These are phyloP conservation scores for Pristionchus pacificus DNA, from an alignment of 1,140 invertebrate species.

Conservation along the genomic window DNA sequence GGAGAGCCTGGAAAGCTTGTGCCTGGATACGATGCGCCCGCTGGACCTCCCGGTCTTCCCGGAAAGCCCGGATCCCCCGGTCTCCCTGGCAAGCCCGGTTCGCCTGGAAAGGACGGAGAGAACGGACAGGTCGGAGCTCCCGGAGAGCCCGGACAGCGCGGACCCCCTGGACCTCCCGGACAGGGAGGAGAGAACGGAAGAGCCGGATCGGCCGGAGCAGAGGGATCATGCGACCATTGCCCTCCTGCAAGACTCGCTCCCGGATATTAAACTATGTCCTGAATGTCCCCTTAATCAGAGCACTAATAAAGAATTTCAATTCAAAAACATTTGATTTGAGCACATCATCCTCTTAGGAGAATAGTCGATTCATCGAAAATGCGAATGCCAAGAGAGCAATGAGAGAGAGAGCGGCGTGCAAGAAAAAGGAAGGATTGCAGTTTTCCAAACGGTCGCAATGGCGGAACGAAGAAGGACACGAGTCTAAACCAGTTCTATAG, in stretches of 20 bases:
- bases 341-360: too few relatives aligned
- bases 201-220: slow-evolving; percentile 39
- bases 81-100: slow-evolving; percentile 35
- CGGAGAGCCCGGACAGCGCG: slow-evolving; percentile 42
- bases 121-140: slow-evolving; percentile 38
- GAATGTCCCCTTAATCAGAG: too few relatives aligned
- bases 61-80: slow-evolving; percentile 38
- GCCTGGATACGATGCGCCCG: slow-evolving; percentile 45
- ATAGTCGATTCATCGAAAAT: too few relatives aligned
- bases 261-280: slow-evolving; percentile 48
- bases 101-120: slow-evolving; percentile 44
- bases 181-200: slow-evolving; percentile 40
- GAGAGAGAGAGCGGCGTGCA: too few relatives aligned
- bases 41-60: slow-evolving; percentile 39
- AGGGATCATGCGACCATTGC: slow-evolving; percentile 53
- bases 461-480: too few relatives aligned
- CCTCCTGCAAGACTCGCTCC: slow-evolving; percentile 53
- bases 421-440: too few relatives aligned
- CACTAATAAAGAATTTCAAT: too few relatives aligned
- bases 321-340: too few relatives aligned
- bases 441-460: too few relatives aligned
- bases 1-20: slow-evolving; percentile 52
- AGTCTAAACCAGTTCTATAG: too few relatives aligned
- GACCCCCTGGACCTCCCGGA: slow-evolving; percentile 41
- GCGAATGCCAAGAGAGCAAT: too few relatives aligned